Conservation (phyloP, 2,113 vertebrate species). For the Thinocorus orbignyianus region DNA sequence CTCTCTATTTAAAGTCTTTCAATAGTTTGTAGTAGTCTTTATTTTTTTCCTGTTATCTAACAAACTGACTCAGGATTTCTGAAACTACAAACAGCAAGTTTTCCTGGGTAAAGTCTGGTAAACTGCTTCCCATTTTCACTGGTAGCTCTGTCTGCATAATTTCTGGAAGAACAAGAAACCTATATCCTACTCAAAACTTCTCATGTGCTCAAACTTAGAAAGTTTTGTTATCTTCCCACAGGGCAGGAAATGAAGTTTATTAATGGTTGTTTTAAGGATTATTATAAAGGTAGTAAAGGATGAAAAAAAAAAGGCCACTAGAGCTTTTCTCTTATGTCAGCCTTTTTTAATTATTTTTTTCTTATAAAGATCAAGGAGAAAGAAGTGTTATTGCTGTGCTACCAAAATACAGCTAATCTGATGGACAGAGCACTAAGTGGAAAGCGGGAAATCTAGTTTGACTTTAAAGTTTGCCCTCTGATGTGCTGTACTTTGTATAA, state of each 20-base stretch:
- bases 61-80: background rate
- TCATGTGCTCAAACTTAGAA: background rate
- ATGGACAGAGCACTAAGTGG: background rate
- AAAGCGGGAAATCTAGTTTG: background rate
- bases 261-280: slow-evolving; percentile 7
- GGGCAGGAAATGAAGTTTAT: slow-evolving; percentile 37
- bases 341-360: background rate
- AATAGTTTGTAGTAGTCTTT: background rate
- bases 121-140: background rate
- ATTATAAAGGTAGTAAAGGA: background rate
- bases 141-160: background rate
- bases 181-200: background rate
- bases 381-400: background rate
- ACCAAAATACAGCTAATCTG: slow-evolving; percentile 20
- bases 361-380: slow-evolving; percentile 29
- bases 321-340: background rate
- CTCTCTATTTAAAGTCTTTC: background rate
- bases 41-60: background rate
- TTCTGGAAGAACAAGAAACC: background rate
- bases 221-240: background rate
- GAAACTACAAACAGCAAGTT: background rate
- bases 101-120: background rate
- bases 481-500: background rate
- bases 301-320: slow-evolving; percentile 4
- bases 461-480: background rate